Base-by-base conservation (phyloP, 1,140 invertebrate species). In the Drosophila santomea region DNA sequence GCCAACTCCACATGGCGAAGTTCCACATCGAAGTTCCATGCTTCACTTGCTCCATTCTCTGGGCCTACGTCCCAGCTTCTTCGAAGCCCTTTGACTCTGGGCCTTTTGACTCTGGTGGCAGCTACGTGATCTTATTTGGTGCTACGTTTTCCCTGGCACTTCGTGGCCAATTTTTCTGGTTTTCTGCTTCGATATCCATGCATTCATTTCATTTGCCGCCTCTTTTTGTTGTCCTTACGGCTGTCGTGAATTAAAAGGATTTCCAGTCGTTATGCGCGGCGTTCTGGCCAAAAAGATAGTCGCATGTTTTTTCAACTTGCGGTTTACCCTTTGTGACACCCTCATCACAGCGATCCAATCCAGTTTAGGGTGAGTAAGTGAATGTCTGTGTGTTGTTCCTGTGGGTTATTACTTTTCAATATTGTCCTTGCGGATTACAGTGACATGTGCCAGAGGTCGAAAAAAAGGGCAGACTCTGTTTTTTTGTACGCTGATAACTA, bases 331-430 rank as follows among this genome's bases (percentile, higher is more conserved):
- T 74, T 74, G 71, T 44, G 45, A 79, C 85, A 89, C 83, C 83
- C 83, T 88, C 68, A 58, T 88, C 84, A 88, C 41, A 43, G 28
- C 28, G 36, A 25, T 71, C 17, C 41, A 41, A 35, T 71, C 25
- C 41, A 41, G 55, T 59, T 59, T 44, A 10, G 38, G 35, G 58
- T 63, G 61, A 60, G 39, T 71, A 45, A 54, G 36, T 71, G 47
- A 66, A 57, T 77, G 67, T 58, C 57, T 47, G 67, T 73, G 45
- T 83, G 79, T 83, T 91, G 74, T 85, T 85, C 61, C 78, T 91
- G 86, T 77, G 90, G 84, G 79, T 91, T 91, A 91, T 91, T 91
- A 91, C 85, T 91, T 91, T 91, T 90, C 89, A 91, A 91, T 91
- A 91, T 91, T 91, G 81, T 91, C 75, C 76, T 91, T 91, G 69